Base-by-base conservation (phyloP, 1,140 invertebrate genomes). In the Chionoecetes opilio region DNA sequence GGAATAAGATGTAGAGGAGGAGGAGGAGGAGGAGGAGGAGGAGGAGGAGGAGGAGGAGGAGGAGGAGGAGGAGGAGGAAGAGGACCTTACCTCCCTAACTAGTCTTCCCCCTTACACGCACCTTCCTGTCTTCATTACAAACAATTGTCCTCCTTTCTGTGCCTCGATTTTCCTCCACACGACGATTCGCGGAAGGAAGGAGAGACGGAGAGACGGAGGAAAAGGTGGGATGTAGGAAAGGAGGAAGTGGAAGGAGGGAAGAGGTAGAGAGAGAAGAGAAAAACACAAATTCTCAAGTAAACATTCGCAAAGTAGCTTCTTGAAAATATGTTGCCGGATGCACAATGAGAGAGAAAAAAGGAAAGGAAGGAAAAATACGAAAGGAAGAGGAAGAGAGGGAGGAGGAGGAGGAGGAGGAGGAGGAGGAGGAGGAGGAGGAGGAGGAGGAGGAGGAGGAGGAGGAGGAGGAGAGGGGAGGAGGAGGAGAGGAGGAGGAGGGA, bases 51-150 rank as follows among this genome's bases (percentile, higher is more conserved):
- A 53, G 31, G 46, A 91, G 89, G 38, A 91, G 89, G 89, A 53
- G 46, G 38, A 91, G 90, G 41, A 63, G 90, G 90, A 91, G 90
- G 90, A 91, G 46, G 26, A 91, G 0, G 41, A 53, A 63, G 90
- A 53, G 41, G 2, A 75, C 29, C 31, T 91, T 75, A 75, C 3
- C 38, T 91, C 90, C 17, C 63, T 75, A 31, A 75, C 63, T 75
- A 26, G 21, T 26, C 63, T 21, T 75, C n/a, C 6, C 63, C 63
- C 63, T 75, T 75, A n/a, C 26, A 11, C 11, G n/a, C 63, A 75
- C 63, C 63, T 75, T n/a, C n/a, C 63, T n/a, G 21, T n/a, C 63
- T 75, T 75, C 6, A 75, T 75, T 75, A 75, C 63, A 21, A 26
- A 3, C 63, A 75, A 75, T 21, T 75, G n/a, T 26, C n/a, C n/a